phyloP scores from a whole-genome alignment of 2,113 vertebrate species.

The Scytalopus superciliaris region DNA sequence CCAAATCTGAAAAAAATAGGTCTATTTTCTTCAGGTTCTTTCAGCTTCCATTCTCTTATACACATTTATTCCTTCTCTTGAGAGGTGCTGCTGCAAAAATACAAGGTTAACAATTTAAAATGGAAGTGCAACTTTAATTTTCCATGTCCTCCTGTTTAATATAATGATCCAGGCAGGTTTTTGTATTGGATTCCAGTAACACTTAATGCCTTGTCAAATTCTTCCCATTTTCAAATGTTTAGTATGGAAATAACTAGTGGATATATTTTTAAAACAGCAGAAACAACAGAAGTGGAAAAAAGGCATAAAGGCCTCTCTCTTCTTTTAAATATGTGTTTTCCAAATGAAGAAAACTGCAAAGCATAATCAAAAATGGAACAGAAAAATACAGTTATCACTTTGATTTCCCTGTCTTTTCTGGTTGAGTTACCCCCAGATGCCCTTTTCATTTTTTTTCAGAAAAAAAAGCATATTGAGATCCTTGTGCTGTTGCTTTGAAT shows the following conservation, averaged over 20 bases:
- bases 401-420: constrained; percentile 30
- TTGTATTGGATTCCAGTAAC: neutral
- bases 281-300: neutral
- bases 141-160: neutral
- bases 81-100: neutral
- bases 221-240: neutral
- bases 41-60: neutral
- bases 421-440: neutral
- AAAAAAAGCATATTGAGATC: neutral
- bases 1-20: neutral
- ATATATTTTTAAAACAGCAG: neutral
- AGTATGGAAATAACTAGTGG: neutral
- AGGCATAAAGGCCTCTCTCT: neutral
- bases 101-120: neutral
- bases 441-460: neutral
- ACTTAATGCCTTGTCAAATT: neutral
- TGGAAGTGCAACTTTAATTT: neutral
- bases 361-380: neutral
- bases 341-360: neutral
- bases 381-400: neutral
- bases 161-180: neutral
- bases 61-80: neutral
- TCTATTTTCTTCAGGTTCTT: neutral
- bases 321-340: neutral
- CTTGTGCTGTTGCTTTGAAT: neutral